Evolutionary conservation across 2,888 invertebrate species (phyloP).

Genomic region (Sarcophaga subvicina): DNA sequence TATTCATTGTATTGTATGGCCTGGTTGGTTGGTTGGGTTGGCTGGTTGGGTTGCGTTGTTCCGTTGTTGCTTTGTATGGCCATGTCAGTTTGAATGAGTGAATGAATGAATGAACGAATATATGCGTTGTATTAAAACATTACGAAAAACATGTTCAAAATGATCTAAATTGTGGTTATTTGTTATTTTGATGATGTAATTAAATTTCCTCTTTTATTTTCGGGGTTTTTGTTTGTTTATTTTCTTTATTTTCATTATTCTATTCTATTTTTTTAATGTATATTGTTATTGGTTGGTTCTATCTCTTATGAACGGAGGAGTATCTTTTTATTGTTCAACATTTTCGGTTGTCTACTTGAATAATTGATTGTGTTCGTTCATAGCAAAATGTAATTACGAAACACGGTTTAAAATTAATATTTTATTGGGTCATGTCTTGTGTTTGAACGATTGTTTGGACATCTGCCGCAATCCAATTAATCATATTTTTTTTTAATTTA

Average conservation of each 20-base stretch:
- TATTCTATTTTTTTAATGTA: neutral
- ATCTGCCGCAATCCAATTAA: too few relatives aligned
- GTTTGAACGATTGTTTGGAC: neutral
- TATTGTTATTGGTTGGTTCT: neutral
- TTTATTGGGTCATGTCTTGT: neutral
- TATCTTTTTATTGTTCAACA: conserved; percentile 13
- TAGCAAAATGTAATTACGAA: conserved; percentile 18
- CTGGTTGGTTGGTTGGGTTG: neutral
- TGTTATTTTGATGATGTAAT: conserved; percentile 60
- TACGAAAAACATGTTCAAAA: conserved; percentile 46
- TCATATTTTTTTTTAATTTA: too few relatives aligned
- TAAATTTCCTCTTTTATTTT: conserved; percentile 49
- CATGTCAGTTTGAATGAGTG: neutral
- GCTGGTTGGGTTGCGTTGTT: too few relatives aligned
- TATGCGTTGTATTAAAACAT: conserved; percentile 33
- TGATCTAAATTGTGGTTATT: conserved; percentile 58
- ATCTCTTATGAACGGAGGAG: neutral
- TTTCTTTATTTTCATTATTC: neutral
- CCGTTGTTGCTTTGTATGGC: neutral
- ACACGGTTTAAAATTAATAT: neutral
- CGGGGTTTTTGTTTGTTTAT: conserved; percentile 17
- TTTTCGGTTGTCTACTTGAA: conserved; percentile 2
- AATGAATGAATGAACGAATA: neutral
- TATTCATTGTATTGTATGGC: conserved; percentile 4
- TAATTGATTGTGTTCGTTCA: conserved; percentile 19